Base-by-base conservation (phyloP, 1,140 invertebrate species). In the Lasaia peninsularis region DNA sequence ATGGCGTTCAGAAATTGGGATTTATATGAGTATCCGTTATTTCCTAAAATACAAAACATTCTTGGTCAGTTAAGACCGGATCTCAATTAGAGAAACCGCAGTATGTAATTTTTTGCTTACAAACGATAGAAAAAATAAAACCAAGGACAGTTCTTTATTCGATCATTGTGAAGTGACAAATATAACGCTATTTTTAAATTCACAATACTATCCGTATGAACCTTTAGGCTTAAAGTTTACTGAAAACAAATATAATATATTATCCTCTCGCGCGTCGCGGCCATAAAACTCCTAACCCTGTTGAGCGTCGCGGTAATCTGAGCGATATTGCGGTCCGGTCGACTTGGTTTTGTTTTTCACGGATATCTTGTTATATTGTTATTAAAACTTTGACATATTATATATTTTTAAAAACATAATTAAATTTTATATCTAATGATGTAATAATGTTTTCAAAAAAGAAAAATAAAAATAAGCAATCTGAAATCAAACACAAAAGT, bases 91-190 rank as follows among this genome's bases (percentile, higher is more conserved):
- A 52, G 12, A 52, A 52, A 11, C 28, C 50, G 9, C 11, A 28
- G 18, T 52, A 32, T 52, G 50, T 52, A 10, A 52, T 52, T 8
- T 52, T 34, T 52, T 28, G 50, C 31, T 33, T 52, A n/a, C 31
- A 52, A 52, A 28, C 7, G 18, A 52, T 33, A 34, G 14, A 52
- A 52, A 52, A 52, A 52, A 16, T 52, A 52, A 52, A 52, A 33
- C 28, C n/a, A 52, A 33, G 11, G 28, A 31, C 14, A 32, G 11
- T 32, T 52, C 50, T 16, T 10, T 31, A 6, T 52, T 52, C 31
- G 50, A 52, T 52, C 50, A 52, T 12, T 52, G 50, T 14, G 28
- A n/a, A 32, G 31, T 52, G 2, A 52, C 28, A 32, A 52, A 52
- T 11, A 14, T 37, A 7, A 16, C n/a, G 12, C 11, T 37, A 14